Conservation (phyloP, 2,113 vertebrate species). For the Hystrix brachyura region DNA sequence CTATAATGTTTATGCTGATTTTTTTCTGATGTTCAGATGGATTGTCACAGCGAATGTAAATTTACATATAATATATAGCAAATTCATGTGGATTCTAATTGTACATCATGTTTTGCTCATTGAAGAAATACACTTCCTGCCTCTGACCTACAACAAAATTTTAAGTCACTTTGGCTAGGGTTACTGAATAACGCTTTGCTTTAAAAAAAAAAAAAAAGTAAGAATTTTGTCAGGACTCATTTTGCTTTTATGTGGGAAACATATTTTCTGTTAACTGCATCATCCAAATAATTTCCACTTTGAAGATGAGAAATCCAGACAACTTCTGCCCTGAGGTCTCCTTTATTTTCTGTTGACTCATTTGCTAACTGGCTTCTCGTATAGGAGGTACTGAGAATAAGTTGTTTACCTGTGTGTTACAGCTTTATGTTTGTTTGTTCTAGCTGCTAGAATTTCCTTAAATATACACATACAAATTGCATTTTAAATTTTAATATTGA, state of each 20-base stretch:
- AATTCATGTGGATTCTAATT: neutral
- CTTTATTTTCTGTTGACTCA: neutral
- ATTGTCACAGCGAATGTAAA: neutral
- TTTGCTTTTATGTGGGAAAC: neutral
- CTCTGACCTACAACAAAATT: neutral
- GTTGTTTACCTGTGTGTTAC: neutral
- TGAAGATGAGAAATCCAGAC: neutral
- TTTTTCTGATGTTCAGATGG: neutral
- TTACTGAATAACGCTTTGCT: neutral
- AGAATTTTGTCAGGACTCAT: neutral
- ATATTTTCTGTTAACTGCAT: neutral
- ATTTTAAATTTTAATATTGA: neutral
- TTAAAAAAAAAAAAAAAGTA: neutral
- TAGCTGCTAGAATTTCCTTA: neutral
- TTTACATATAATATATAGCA: neutral
- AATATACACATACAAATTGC: neutral
- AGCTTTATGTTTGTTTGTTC: neutral
- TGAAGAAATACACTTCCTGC: neutral
- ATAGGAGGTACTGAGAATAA: fast-evolving
- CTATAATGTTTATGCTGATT: neutral
- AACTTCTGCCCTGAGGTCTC: neutral
- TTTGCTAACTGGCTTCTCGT: neutral
- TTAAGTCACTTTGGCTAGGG: neutral
- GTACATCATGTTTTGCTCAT: neutral
- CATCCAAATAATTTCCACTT: neutral